phyloP scores from a whole-genome alignment of 2,888 invertebrate species.

The Thecocarcelia acutangulata region DNA sequence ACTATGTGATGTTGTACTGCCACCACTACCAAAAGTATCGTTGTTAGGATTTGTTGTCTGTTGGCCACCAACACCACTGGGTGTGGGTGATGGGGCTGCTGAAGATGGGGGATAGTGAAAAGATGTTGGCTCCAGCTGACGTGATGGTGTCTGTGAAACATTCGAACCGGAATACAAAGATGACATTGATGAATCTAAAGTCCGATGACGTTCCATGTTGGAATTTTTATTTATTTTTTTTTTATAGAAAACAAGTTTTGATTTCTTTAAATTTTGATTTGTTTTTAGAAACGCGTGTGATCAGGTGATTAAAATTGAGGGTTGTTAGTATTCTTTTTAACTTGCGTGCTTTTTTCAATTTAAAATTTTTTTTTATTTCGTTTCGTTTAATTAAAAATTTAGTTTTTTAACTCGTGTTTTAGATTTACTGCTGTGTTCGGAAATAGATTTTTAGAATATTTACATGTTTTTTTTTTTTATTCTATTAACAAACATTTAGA shows the following conservation, averaged over 20 bases:
- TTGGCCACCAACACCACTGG: slow-evolving; percentile 70
- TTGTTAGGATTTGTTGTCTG: slow-evolving; percentile 44
- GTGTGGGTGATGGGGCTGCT: slow-evolving; percentile 76
- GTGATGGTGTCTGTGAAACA: slow-evolving; percentile 73
- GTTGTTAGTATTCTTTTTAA: slow-evolving; percentile 31
- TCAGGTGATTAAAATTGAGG: not conserved
- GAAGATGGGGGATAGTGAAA: slow-evolving; percentile 78
- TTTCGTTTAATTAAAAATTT: slow-evolving; percentile 38
- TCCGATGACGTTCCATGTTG: slow-evolving; percentile 75
- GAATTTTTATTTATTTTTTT: slow-evolving; percentile 16
- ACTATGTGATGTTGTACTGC: slow-evolving; percentile 49
- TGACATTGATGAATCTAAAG: slow-evolving; percentile 80
- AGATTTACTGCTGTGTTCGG: not conserved
- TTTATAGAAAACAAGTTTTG: not conserved
- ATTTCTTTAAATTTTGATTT: slow-evolving; percentile 42
- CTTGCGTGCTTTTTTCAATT: slow-evolving; percentile 16
- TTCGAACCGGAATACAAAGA: slow-evolving; percentile 78
- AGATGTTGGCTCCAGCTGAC: slow-evolving; percentile 71
- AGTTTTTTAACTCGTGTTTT: slow-evolving; percentile 16
- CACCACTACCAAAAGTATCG: slow-evolving; percentile 56
- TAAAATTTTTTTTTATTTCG: slow-evolving; percentile 27
- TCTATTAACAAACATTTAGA: not conserved
- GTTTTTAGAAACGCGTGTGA: slow-evolving; percentile 40
- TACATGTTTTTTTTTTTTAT: not conserved
- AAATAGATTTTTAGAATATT: not conserved